Percentiles rank a stretch among this genome's conserved stretches.
phyloP scores from a whole-genome alignment of 23 tunicate species.

The Ciona savignyi region DNA sequence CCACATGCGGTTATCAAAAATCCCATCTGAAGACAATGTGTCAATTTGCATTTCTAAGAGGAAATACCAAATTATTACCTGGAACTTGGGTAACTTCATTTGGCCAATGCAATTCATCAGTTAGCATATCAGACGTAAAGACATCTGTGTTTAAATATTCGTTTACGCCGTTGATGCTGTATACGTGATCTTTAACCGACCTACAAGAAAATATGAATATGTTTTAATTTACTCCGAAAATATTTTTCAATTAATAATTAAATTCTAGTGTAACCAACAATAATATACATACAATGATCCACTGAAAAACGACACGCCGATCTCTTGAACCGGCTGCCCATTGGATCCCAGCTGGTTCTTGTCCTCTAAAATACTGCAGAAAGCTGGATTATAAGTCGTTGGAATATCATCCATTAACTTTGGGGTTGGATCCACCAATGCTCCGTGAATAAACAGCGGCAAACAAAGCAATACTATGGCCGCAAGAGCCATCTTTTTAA shows the following conservation, averaged over 20 bases:
- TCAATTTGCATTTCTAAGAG: not conserved
- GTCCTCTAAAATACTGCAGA: conserved; percentile 35
- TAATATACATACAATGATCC: conserved; percentile 41
- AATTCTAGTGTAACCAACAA: not conserved
- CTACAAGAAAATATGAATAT: not conserved
- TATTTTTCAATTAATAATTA: not conserved
- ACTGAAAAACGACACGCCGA: conserved; percentile 47
- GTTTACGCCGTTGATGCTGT: conserved; percentile 25
- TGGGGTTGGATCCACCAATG: conserved; percentile 13
- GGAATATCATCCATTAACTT: conserved; percentile 29
- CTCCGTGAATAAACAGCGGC: not conserved
- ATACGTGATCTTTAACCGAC: conserved; percentile 21
- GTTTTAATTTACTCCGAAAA: not conserved
- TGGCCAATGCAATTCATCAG: conserved; percentile 76
- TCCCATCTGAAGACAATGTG: conserved; percentile 29
- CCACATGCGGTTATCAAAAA: conserved; percentile 37
- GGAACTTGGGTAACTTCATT: conserved; percentile 85
- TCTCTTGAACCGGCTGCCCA: conserved; percentile 15
- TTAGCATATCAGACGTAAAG: conserved; percentile 9
- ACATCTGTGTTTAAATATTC: not conserved
- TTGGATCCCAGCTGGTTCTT: conserved; percentile 2
- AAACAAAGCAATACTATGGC: not conserved
- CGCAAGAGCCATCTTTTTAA: too few species aligned
- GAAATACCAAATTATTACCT: conserved; percentile 23
- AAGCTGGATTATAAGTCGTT: conserved; percentile 37